Percentiles rank a stretch among this genome's conserved stretches.
phyloP scores from a whole-genome alignment of 1,140 invertebrate genomes.

The Drosophila obscura region DNA sequence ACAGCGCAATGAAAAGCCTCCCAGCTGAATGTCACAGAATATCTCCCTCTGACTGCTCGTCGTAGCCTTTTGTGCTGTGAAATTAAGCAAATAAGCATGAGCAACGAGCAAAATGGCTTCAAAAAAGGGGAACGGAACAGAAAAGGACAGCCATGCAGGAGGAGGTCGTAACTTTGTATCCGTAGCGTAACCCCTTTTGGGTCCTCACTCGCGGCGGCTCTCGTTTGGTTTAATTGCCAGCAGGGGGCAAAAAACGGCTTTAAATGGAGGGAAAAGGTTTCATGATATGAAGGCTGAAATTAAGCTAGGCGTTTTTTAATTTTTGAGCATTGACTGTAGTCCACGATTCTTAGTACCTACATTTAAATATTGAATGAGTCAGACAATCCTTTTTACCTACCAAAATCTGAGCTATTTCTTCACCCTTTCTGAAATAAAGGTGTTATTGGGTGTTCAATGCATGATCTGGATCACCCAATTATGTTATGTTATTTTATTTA shows the following conservation, averaged over 20 bases:
- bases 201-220: no score
- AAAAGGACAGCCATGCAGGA: constrained; percentile 14
- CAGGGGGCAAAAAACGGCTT: constrained; percentile 23
- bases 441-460: no score
- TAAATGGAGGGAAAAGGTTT: constrained; percentile 20
- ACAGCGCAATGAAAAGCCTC: constrained; percentile 25
- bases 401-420: no score
- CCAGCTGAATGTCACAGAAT: constrained; percentile 22
- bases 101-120: constrained; percentile 27
- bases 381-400: no score
- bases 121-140: constrained; percentile 8
- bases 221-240: constrained; percentile 52
- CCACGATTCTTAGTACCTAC: no score
- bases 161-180: constrained; percentile 46
- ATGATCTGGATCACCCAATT: no score
- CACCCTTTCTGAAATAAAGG: no score
- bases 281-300: no score
- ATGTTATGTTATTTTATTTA: no score
- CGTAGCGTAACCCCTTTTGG: constrained; percentile 11
- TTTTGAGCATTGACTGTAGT: no score
- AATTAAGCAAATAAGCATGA: constrained; percentile 77
- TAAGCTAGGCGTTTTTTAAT: no score
- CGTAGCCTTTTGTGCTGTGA: constrained; percentile 70
- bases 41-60: neutral
- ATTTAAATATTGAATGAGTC: no score